phyloP scores from a whole-genome alignment of 2,113 vertebrate genomes.

The Cottus gobio region DNA sequence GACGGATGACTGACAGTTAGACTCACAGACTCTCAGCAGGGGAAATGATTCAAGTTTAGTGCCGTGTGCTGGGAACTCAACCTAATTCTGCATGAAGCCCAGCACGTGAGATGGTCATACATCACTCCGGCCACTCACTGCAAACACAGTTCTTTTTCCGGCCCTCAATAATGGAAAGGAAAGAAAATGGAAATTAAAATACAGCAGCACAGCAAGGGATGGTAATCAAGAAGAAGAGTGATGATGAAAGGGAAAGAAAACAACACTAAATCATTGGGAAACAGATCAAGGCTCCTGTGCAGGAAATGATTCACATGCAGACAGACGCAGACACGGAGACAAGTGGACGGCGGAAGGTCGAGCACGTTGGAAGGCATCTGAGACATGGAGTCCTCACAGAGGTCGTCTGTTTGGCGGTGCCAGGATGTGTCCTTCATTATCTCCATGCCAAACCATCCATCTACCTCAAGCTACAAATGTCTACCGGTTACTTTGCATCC shows the following conservation, averaged over 20 bases:
- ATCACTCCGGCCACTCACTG: conserved; percentile 23
- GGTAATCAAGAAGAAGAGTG: conserved; percentile 2
- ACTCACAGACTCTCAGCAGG: conserved; percentile 31
- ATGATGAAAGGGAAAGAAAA: background rate
- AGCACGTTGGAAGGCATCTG: conserved; percentile 19
- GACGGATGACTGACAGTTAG: conserved; percentile 65
- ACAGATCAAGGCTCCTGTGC: conserved; percentile 22
- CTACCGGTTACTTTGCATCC: conserved; percentile 11
- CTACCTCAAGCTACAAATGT: conserved; percentile 32
- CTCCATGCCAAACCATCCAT: conserved; percentile 37
- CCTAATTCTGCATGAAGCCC: conserved; percentile 34
- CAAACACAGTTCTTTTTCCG: conserved; percentile 11
- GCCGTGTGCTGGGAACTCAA: conserved; percentile 37
- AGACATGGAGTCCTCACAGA: conserved; percentile 51
- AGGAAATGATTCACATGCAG: conserved; percentile 42
- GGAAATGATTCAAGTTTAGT: conserved; percentile 59
- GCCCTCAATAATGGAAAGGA: background rate
- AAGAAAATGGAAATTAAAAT: background rate
- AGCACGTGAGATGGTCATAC: conserved; percentile 8
- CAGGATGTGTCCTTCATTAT: conserved; percentile 58
- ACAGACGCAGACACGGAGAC: conserved; percentile 14
- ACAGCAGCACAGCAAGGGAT: background rate
- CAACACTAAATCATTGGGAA: conserved; percentile 31
- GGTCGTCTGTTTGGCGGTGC: conserved; percentile 35
- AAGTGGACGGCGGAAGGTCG: conserved; percentile 40